These are phyloP conservation scores for Machimus rusticus DNA, from an alignment of 2,888 invertebrate species.

Conservation along the genomic window DNA sequence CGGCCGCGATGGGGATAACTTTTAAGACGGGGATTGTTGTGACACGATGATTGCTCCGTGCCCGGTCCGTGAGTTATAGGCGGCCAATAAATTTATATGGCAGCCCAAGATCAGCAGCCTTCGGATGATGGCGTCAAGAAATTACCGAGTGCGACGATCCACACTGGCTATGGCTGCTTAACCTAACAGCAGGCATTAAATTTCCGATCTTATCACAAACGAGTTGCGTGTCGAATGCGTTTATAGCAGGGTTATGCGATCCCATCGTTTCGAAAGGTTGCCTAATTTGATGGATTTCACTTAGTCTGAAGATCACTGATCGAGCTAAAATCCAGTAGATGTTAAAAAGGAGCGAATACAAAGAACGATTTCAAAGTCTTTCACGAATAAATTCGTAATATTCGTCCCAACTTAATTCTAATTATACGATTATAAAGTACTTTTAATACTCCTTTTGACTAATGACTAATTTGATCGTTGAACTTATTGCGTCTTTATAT, in stretches of 20 bases:
- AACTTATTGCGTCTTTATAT: too few species aligned
- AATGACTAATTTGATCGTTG: too few species aligned
- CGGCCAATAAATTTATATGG: constrained; percentile 15
- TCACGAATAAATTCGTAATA: background rate
- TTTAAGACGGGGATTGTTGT: background rate
- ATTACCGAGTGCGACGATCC: background rate
- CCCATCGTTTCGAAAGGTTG: background rate
- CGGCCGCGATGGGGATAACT: background rate
- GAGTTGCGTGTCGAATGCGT: background rate
- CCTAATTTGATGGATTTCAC: background rate
- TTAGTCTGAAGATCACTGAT: background rate
- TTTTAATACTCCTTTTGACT: too few species aligned
- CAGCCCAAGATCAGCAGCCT: background rate
- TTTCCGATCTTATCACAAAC: background rate
- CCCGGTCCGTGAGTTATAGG: background rate
- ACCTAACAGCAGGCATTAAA: background rate
- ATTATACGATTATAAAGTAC: too few species aligned
- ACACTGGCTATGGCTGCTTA: background rate
- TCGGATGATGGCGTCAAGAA: background rate
- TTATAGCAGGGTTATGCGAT: background rate
- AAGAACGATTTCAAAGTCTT: background rate
- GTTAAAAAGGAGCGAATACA: background rate
- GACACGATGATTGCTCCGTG: constrained; percentile 14
- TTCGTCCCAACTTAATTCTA: background rate
- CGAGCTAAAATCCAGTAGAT: background rate